Conservation (phyloP, 2,113 vertebrate genomes). For the Cnemophilus loriae region DNA sequence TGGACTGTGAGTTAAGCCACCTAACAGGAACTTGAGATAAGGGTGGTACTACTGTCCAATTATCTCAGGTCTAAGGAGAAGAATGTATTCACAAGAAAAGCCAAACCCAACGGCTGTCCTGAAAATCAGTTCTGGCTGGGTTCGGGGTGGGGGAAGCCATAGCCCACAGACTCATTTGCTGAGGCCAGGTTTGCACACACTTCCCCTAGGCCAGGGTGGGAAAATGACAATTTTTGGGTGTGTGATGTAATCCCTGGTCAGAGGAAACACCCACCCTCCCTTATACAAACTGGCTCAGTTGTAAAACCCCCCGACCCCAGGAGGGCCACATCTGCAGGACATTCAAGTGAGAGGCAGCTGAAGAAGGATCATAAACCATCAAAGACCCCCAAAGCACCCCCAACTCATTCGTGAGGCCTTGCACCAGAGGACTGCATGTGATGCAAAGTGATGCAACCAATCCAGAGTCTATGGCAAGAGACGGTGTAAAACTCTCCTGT, state of each 20-base stretch:
- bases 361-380: not conserved
- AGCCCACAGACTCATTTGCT: not conserved
- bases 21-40: not conserved
- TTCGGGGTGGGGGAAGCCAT: not conserved
- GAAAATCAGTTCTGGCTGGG: not conserved
- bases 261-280: not conserved
- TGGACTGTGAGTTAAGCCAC: not conserved
- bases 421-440: not conserved
- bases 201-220: not conserved
- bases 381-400: not conserved
- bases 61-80: not conserved
- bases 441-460: not conserved
- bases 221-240: not conserved
- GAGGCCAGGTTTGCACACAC: not conserved
- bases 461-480: not conserved
- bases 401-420: not conserved
- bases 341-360: not conserved
- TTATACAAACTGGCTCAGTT: not conserved
- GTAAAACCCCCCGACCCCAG: not conserved
- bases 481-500: not conserved
- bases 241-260: not conserved
- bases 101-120: not conserved
- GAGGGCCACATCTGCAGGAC: not conserved
- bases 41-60: not conserved
- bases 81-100: not conserved